Conservation (phyloP, 2,888 invertebrate genomes). For the Tenodera sinensis region DNA sequence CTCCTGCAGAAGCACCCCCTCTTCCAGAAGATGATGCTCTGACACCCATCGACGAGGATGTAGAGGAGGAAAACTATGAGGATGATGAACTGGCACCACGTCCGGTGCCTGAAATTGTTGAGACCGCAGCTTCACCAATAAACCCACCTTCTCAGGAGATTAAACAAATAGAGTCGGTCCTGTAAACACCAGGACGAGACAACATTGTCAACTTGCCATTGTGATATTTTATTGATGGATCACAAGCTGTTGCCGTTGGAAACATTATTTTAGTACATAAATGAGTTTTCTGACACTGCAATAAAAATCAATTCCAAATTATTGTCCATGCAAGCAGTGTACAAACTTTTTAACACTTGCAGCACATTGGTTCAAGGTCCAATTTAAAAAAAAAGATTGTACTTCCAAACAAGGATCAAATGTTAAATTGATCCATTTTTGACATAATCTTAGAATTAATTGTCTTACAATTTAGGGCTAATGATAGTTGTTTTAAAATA, state of each 20-base stretch:
- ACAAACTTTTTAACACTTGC: neutral
- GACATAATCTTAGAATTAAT: neutral
- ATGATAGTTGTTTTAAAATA: neutral
- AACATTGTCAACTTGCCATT: neutral
- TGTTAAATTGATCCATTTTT: neutral
- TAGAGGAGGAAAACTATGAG: constrained; percentile 63
- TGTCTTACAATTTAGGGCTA: neutral
- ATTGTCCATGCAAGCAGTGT: neutral
- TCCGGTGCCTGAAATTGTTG: constrained; percentile 66
- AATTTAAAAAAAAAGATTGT: neutral
- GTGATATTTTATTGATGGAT: neutral
- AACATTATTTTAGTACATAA: neutral
- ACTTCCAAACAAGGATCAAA: neutral
- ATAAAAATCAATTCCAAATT: neutral
- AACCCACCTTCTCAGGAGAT: constrained; percentile 54
- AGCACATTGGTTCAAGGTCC: neutral
- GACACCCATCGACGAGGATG: constrained; percentile 74
- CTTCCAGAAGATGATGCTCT: constrained; percentile 60
- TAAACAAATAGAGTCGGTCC: constrained; percentile 70
- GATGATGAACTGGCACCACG: constrained; percentile 52
- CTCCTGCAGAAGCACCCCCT: constrained; percentile 58
- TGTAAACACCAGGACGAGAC: constrained; percentile 43
- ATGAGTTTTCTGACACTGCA: neutral
- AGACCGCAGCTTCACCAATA: constrained; percentile 68
- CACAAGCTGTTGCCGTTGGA: neutral